phyloP scores from a whole-genome alignment of 2,797 vertebrate species.

The Echiichthys vipera region DNA sequence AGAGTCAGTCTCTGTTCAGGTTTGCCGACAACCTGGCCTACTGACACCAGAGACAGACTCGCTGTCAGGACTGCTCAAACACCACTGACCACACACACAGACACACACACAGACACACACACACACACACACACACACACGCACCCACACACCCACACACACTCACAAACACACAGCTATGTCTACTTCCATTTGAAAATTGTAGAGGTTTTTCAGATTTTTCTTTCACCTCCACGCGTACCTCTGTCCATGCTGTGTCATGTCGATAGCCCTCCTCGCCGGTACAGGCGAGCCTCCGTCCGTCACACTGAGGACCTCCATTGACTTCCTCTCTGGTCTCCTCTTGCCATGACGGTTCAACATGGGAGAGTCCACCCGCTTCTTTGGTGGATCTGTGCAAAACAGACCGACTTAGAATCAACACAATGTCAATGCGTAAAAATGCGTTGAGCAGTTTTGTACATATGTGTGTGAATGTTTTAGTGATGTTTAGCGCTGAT shows the following conservation, averaged over 20 bases:
- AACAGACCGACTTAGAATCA: neutral
- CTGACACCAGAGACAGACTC: constrained; percentile 46
- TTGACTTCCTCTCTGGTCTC: constrained; percentile 97
- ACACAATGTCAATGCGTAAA: neutral
- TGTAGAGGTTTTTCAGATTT: neutral
- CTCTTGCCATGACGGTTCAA: constrained; percentile 96
- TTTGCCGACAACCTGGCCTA: constrained; percentile 42
- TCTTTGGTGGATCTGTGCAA: constrained; percentile 83
- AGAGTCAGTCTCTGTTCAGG: constrained; percentile 80
- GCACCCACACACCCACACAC: neutral
- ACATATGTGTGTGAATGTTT: constrained; percentile 25
- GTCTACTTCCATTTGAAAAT: neutral
- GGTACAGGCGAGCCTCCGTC: constrained; percentile 98
- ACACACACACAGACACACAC: neutral
- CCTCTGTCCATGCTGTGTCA: constrained; percentile 96
- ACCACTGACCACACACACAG: constrained; percentile 12
- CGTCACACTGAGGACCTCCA: constrained; percentile 98
- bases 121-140: neutral
- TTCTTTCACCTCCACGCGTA: constrained; percentile 58
- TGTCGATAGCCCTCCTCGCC: constrained; percentile 95
- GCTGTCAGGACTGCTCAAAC: constrained; percentile 39
- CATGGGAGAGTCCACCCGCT: constrained; percentile 98
- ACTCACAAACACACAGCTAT: neutral
- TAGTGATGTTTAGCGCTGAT: constrained; percentile 49
- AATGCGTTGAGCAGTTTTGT: constrained; percentile 3